phyloP scores from a whole-genome alignment of 2,797 vertebrate genomes.

The Micropoecilia bifurca region DNA sequence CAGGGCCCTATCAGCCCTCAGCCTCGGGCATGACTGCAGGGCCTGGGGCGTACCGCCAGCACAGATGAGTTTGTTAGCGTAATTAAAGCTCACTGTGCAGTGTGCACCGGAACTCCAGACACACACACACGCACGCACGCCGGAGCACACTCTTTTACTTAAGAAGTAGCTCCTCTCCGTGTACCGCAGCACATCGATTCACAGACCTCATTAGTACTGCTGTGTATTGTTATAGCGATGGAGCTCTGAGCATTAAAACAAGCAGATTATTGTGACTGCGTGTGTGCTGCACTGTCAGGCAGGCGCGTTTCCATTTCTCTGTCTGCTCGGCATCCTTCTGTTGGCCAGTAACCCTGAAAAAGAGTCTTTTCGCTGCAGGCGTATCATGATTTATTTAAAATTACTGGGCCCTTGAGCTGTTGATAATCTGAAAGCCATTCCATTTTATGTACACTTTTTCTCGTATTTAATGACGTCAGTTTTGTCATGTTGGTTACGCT shows the following conservation, averaged over 20 bases:
- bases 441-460: constrained; percentile 59
- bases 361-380: constrained; percentile 78
- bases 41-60: constrained; percentile 74
- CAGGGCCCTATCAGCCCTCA: constrained; percentile 81
- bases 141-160: constrained; percentile 56
- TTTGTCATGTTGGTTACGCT: constrained; percentile 31
- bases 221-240: constrained; percentile 79
- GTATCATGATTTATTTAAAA: constrained; percentile 85
- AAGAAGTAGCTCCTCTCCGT: constrained; percentile 70
- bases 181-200: constrained; percentile 76
- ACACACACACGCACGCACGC: constrained; percentile 22
- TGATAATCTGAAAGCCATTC: constrained; percentile 79
- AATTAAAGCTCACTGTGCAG: constrained; percentile 80
- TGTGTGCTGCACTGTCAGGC: constrained; percentile 11
- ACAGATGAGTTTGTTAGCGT: constrained; percentile 83
- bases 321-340: constrained; percentile 69
- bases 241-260: constrained; percentile 78
- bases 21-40: constrained; percentile 82
- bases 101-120: constrained; percentile 56
- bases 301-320: constrained; percentile 44
- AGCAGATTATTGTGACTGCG: constrained; percentile 62
- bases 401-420: constrained; percentile 76
- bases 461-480: constrained; percentile 37
- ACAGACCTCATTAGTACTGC: constrained; percentile 81
- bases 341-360: constrained; percentile 76